A percentile compares a stretch with the other conserved stretches of the same genome.
Evolutionary conservation across 2,888 invertebrate species (phyloP).

Genomic region (Scrobipalpa costella): DNA sequence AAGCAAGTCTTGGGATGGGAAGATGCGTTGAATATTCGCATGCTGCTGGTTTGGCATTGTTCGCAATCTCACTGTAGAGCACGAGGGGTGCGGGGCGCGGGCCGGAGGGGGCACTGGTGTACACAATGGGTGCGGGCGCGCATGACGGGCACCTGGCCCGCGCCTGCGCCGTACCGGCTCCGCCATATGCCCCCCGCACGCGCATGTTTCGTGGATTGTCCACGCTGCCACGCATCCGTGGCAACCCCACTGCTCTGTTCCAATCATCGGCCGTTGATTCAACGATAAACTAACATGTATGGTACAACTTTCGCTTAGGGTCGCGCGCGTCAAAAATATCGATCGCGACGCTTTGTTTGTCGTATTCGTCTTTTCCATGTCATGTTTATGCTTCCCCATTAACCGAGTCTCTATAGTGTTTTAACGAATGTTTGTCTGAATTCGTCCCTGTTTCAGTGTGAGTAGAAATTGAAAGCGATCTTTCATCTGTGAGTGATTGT

Average conservation of each 20-base stretch:
- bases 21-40: conserved; percentile 25
- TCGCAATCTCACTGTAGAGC: conserved; percentile 50
- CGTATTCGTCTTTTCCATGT: neutral
- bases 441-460: neutral
- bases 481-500: conserved; percentile 10
- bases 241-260: conserved; percentile 38
- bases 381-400: neutral
- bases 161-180: conserved; percentile 61
- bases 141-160: conserved; percentile 78
- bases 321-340: conserved; percentile 7
- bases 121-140: conserved; percentile 78
- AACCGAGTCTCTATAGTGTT: too few relatives aligned
- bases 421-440: neutral
- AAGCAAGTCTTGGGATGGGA: conserved; percentile 37
- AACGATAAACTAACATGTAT: conserved; percentile 22
- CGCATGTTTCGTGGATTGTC: conserved; percentile 33
- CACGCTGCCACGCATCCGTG: conserved; percentile 40
- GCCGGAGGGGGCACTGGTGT: conserved; percentile 37
- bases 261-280: conserved; percentile 28
- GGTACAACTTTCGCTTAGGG: conserved; percentile 19
- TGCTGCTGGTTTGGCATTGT: conserved; percentile 51
- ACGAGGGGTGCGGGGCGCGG: conserved; percentile 41
- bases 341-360: conserved; percentile 5
- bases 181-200: conserved; percentile 68
- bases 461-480: conserved; percentile 10